Base-by-base conservation (phyloP, 2,888 invertebrate species). In the Ernsta delagoae region DNA sequence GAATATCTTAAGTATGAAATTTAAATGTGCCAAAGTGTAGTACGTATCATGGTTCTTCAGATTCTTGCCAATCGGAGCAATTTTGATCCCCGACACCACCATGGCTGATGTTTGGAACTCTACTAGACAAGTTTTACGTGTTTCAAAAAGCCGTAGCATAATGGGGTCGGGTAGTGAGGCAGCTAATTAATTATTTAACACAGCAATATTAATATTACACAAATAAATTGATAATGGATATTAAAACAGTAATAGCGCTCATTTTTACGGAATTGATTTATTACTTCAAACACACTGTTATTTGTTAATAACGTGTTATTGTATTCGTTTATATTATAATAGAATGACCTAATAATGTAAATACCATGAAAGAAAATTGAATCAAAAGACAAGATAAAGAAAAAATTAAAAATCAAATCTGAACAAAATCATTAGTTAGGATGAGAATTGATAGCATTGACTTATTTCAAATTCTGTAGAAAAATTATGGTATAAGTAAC, bases 401-500 rank as follows among this genome's bases (percentile, higher is more conserved):
- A 39, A 39, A 6, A 39, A 31, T 31, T 31, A 31, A 31, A 31
- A 3, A 31, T 1, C 31, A 2, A 39, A 39, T 0, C 39, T 39
- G 39, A 39, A 39, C 4, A 31, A 31, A 31, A 31, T 31, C 4
- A 31, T 31, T 31, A 1, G 24, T 24, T 39, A 39, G 5, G 39
- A 39, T 39, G 7, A 39, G 39, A 39, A 39, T 39, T 39, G 39
- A 39, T 7, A 39, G 6, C 2, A 12, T 48, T 12, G 12, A 12
- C 6, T 50, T 53, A 62, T 39, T 62, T 62, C 6, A 62, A 50
- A 62, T 62, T 50, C 16, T 62, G 62, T 34, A 62, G 16, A 39
- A 62, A 62, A 39, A 62, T 62, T 8, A 62, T 50, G 36, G 62
- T 62, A 16, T 62, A 62, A 5, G 62, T 62, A 39, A 50, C 50